phyloP scores from a whole-genome alignment of 2,797 vertebrate genomes.

The Ceyx erithaca region DNA sequence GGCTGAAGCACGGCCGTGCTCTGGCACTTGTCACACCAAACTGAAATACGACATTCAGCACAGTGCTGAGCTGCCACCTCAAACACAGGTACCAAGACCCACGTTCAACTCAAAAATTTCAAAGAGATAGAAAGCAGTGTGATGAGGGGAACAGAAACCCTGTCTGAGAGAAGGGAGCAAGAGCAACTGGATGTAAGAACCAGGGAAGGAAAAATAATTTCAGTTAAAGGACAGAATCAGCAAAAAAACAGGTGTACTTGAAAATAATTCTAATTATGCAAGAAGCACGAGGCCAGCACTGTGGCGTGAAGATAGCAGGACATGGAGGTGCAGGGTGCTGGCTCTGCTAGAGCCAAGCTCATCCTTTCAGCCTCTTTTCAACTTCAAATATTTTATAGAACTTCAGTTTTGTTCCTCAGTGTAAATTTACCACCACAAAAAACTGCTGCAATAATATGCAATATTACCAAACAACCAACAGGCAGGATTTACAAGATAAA shows the following conservation, averaged over 20 bases:
- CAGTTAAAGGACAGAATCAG: background rate
- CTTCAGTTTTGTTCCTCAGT: background rate
- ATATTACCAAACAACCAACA: background rate
- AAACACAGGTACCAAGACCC: rapidly evolving
- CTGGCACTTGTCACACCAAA: rapidly evolving
- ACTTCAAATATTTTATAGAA: background rate
- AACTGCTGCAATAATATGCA: background rate
- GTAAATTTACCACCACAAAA: background rate
- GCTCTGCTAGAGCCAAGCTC: background rate
- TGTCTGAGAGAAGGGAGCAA: background rate
- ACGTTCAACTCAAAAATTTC: background rate
- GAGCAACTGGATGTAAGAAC: background rate
- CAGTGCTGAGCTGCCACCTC: background rate
- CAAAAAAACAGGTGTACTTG: background rate
- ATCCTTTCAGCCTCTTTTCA: background rate
- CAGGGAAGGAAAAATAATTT: background rate
- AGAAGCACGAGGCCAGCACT: background rate
- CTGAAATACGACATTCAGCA: background rate
- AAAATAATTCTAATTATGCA: background rate
- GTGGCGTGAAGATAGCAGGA: rapidly evolving
- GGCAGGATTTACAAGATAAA: slow-evolving; percentile 61
- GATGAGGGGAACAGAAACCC: background rate
- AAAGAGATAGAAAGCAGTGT: background rate
- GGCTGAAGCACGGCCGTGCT: rapidly evolving
- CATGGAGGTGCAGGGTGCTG: rapidly evolving